Conservation (phyloP, 2,113 vertebrate genomes). For the Cichladusa arquata region DNA sequence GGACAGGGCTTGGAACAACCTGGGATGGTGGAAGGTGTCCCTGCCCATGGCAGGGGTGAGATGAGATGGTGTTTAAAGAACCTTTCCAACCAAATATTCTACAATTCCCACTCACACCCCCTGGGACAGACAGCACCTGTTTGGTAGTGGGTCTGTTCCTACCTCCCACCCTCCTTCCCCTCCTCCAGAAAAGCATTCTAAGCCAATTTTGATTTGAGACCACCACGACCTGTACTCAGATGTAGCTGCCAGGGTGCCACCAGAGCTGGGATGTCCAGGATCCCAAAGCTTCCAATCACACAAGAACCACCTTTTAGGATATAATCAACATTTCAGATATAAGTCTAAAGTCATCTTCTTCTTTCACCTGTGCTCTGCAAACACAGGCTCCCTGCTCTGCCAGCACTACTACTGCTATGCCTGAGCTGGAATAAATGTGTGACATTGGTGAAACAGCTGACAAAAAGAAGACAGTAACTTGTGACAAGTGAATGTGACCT, state of each 20-base stretch:
- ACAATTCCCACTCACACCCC: neutral
- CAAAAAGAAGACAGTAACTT: neutral
- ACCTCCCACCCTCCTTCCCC: neutral
- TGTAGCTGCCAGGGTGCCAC: neutral
- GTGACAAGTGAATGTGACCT: neutral
- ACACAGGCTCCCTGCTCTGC: neutral
- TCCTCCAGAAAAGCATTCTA: neutral
- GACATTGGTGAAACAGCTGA: neutral
- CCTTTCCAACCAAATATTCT: neutral
- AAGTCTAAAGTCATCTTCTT: neutral
- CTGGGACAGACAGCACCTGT: neutral
- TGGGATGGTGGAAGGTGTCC: neutral
- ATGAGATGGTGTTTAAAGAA: neutral
- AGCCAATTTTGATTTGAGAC: neutral
- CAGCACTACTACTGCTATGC: neutral
- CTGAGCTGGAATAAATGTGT: neutral
- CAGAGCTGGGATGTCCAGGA: neutral
- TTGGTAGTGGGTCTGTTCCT: neutral
- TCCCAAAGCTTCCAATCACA: neutral
- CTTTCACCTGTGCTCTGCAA: neutral
- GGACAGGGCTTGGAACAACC: rapidly evolving
- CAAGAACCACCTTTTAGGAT: neutral
- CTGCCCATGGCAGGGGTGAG: neutral
- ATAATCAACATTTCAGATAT: neutral
- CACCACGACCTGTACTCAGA: neutral